Conservation (phyloP, 2,113 vertebrate genomes). For the Sapayoa aenigma region DNA sequence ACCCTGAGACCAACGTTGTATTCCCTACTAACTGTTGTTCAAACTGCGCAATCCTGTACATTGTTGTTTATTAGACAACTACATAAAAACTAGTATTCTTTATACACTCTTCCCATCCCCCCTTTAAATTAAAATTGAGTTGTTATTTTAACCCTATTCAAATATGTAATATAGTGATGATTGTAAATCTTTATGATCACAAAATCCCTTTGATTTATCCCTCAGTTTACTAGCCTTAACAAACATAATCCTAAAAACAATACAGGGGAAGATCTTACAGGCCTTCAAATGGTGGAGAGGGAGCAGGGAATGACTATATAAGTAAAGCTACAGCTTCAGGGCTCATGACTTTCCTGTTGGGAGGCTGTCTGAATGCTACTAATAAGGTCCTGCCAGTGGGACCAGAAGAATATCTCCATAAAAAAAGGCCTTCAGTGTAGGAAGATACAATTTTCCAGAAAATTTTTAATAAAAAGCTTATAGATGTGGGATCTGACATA, state of each 20-base stretch:
- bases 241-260: constrained; percentile 60
- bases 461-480: constrained; percentile 26
- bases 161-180: constrained; percentile 48
- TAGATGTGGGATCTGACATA: not conserved
- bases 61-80: not conserved
- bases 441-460: constrained; percentile 19
- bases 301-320: not conserved
- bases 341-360: constrained; percentile 7
- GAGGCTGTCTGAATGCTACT: constrained; percentile 6
- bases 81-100: not conserved
- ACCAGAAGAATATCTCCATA: not conserved
- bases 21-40: not conserved
- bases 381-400: constrained; percentile 8
- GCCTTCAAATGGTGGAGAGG: not conserved
- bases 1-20: not conserved
- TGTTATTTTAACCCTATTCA: constrained; percentile 62
- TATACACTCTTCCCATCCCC: not conserved
- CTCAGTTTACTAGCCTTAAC: constrained; percentile 26
- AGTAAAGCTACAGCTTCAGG: constrained; percentile 36
- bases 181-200: constrained; percentile 33
- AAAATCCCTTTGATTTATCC: constrained; percentile 46
- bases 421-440: not conserved
- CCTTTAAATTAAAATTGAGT: constrained; percentile 18
- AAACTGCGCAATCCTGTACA: not conserved
- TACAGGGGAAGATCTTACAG: constrained; percentile 6